Percentiles rank a stretch among this genome's conserved stretches.
Evolutionary conservation across 2,888 invertebrate species (phyloP).

Genomic region (Amphiduros pacificus): DNA sequence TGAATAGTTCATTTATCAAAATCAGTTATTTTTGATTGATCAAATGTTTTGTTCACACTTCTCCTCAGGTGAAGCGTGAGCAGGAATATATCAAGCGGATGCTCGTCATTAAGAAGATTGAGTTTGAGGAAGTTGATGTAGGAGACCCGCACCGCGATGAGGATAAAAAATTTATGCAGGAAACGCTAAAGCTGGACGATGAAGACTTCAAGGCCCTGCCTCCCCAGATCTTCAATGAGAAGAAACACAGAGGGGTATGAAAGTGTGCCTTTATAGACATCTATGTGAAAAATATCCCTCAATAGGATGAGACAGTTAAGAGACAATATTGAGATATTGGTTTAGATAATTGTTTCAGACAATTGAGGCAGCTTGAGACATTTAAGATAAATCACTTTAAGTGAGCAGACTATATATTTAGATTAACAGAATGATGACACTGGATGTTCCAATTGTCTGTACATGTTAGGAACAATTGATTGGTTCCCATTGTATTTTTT

Average conservation of each 20-base stretch:
- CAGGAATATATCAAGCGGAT: constrained; percentile 92
- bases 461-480: no score
- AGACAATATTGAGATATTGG: no score
- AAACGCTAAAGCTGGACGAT: constrained; percentile 64
- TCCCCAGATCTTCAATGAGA: constrained; percentile 88
- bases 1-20: no score
- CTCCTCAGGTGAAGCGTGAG: constrained; percentile 94
- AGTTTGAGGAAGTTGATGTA: constrained; percentile 89
- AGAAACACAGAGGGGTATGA: constrained; percentile 87
- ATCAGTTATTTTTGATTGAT: no score
- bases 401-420: background rate
- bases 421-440: background rate
- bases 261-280: no score
- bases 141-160: constrained; percentile 88
- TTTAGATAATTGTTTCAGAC: no score
- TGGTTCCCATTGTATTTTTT: no score
- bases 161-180: constrained; percentile 90
- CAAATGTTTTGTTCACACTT: no score
- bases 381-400: background rate
- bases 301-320: no score
- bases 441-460: no score
- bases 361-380: no score
- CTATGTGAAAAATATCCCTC: no score
- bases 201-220: constrained; percentile 63
- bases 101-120: constrained; percentile 85